Evolutionary conservation across 2,113 vertebrate species (phyloP), one percentile per base, ranked within the genome.

Genomic region (Monopterus albus): DNA sequence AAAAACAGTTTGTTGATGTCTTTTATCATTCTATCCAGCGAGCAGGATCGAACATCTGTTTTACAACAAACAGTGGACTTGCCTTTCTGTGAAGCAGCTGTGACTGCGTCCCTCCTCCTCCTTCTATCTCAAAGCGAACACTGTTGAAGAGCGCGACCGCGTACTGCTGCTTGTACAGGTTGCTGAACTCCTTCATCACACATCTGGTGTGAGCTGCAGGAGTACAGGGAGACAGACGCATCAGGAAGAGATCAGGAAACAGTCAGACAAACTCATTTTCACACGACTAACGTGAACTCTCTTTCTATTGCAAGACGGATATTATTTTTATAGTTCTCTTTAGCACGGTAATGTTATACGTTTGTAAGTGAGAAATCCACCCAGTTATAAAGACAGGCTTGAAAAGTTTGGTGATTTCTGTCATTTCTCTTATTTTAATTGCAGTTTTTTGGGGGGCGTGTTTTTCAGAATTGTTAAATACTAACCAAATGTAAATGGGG

Each of bases 11-110:
- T 18, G 14, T 12, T 38, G 13, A 1, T 35, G 45, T 51, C 18
- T 31, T 23, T 23, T 25, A 11, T 25, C 3, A 0, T 17, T 45
- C 29, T 8, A 2, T 40, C 15, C n/a, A 29, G 5, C 17, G 1
- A 47, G 14, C 36, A 42, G 20, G 6, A 20, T 12, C 23, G 3
- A 56, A 20, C 10, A 17, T 62, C 35, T 72, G 15, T 35, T 14
- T 28, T 4, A 21, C 1, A 7, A 17, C 17, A 2, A 1, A 35
- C 7, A 5, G 1, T 26, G 38, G 20, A 82, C 74, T 92, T 89
- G 93, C 97, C 95, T 98, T 97, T 50, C 97, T 93, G 90, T 96
- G 96, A 0, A 99, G 94, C 43, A 99, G 95, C 91, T 99, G 97
- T 0, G 96, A 67, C 90, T 98, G 97, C 0, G 92, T 85, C 2